These are phyloP conservation scores for Trichogramma dendrolimi DNA, from an alignment of 2,888 invertebrate species.

Conservation along the genomic window DNA sequence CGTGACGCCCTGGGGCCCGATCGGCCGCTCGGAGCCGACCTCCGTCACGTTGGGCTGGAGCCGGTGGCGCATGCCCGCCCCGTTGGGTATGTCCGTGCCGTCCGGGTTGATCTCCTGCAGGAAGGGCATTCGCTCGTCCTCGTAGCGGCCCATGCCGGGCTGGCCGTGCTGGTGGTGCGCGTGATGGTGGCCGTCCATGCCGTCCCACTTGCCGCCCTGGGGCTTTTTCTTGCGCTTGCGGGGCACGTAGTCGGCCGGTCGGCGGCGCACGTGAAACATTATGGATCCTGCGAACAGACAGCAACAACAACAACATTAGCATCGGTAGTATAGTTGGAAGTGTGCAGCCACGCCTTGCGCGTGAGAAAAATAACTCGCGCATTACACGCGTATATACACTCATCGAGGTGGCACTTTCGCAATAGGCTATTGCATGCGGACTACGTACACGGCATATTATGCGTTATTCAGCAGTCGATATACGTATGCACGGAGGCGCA, in stretches of 20 bases:
- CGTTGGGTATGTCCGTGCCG: slow-evolving; percentile 54
- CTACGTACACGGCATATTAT: too few species aligned
- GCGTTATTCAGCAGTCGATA: too few species aligned
- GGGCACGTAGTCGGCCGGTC: slow-evolving; percentile 86
- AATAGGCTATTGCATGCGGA: too few species aligned
- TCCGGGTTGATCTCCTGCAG: slow-evolving; percentile 81
- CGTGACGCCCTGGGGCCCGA: slow-evolving; percentile 53
- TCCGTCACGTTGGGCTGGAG: slow-evolving; percentile 65
- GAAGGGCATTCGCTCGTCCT: slow-evolving; percentile 60
- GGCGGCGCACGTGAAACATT: slow-evolving; percentile 93
- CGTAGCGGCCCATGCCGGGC: slow-evolving; percentile 46
- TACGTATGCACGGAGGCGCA: too few species aligned
- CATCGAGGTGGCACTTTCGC: too few species aligned
- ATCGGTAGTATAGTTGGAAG: too few species aligned
- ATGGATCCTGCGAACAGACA: slow-evolving; percentile 70
- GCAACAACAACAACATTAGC: too few species aligned
- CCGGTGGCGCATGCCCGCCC: slow-evolving; percentile 53
- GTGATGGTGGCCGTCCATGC: slow-evolving; percentile 44
- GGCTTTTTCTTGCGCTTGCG: slow-evolving; percentile 81
- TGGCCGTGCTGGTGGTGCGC: slow-evolving; percentile 31
- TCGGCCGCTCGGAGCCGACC: slow-evolving; percentile 74
- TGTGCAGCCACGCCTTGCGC: too few species aligned
- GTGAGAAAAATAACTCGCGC: too few species aligned
- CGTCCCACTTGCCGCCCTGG: slow-evolving; percentile 59
- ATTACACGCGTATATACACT: too few species aligned